Conservation (phyloP, 2,888 invertebrate genomes). For the Eristalinus sepulchralis region DNA sequence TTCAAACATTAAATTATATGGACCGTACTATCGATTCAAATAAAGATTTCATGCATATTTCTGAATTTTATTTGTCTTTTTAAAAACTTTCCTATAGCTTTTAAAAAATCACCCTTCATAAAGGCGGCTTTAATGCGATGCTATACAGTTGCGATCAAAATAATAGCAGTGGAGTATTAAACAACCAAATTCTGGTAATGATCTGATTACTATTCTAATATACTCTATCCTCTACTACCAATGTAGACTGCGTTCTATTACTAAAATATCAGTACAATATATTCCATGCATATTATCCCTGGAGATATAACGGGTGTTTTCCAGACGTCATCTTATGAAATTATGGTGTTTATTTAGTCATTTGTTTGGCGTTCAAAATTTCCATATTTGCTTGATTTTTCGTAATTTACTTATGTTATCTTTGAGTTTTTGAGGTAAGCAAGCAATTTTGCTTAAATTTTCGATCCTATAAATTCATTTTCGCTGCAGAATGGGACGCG, state of each 20-base stretch:
- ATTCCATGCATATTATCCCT: not conserved
- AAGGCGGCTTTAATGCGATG: no score
- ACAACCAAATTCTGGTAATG: no score
- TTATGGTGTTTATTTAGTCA: not conserved
- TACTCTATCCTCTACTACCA: no score
- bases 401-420: not conserved
- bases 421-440: not conserved
- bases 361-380: not conserved
- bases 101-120: no score
- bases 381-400: not conserved
- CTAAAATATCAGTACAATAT: not conserved
- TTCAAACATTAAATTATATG: no score
- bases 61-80: no score
- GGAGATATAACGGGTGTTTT: not conserved
- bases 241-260: not conserved
- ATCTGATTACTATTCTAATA: no score
- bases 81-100: no score
- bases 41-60: no score
- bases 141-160: no score
- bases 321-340: not conserved
- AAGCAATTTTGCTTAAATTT: not conserved
- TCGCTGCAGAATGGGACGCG: not conserved
- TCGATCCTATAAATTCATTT: not conserved
- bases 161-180: no score
- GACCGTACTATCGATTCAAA: no score